Percentiles rank a stretch among this genome's conserved stretches.
phyloP scores from a whole-genome alignment of 2,113 vertebrate genomes.

The Melozone crissalis region DNA sequence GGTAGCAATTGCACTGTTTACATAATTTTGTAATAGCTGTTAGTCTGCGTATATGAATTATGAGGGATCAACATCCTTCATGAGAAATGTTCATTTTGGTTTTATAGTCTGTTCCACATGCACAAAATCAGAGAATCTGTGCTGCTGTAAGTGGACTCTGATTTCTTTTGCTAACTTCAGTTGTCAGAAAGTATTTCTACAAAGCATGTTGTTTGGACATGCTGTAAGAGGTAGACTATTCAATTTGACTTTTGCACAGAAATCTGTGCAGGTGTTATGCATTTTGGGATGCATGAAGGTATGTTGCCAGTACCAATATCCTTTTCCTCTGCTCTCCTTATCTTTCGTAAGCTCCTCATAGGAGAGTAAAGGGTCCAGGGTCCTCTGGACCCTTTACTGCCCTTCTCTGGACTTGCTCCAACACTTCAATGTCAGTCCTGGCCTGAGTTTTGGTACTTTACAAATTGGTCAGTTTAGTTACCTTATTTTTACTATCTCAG shows the following conservation, averaged over 20 bases:
- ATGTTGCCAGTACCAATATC: neutral
- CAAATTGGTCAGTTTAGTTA: neutral
- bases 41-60: neutral
- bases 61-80: neutral
- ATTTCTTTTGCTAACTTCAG: neutral
- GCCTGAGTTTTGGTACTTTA: neutral
- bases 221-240: neutral
- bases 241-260: neutral
- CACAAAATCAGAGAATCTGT: neutral
- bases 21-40: neutral
- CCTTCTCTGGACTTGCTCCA: neutral
- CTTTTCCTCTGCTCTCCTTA: neutral
- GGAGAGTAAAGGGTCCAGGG: too few relatives aligned
- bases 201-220: neutral
- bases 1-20: neutral
- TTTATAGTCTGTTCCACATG: neutral
- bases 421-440: neutral
- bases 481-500: neutral
- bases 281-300: neutral
- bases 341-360: neutral
- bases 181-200: neutral
- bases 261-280: neutral
- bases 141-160: neutral
- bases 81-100: neutral
- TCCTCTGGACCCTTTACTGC: neutral